Evolutionary conservation across 2,113 vertebrate genomes (phyloP), one percentile per base, ranked within the genome.

Genomic region (Sinosuthora webbiana): DNA sequence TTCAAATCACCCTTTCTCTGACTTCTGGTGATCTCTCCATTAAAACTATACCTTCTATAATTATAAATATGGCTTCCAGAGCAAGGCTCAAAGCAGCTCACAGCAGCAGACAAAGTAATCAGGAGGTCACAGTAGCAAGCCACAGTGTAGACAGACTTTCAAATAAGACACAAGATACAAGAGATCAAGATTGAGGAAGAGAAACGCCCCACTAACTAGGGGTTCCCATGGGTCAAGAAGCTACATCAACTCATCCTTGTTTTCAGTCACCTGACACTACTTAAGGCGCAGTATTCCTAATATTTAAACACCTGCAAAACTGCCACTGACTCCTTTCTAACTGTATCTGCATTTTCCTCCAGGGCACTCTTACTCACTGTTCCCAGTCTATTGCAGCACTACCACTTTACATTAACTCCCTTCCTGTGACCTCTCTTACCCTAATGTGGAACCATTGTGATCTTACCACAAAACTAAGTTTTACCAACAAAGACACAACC

Each of bases 141-240:
- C 5, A 4, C 7, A 62, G 12, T 2, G 4, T 16, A 33, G 10
- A 19, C 2, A 70, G 18, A n/a, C 8, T 56, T 27, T n/a, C 23
- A 77, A 33, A 73, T 21, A 84, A 78, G 27, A 82, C 5, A 22
- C 4, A 37, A 55, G 8, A 41, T 55, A n/a, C 10, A 56, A 28
- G 28, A 50, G 15, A 60, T 2, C 15, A 78, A 85, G 41, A 35
- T 3, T 68, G 33, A 71, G 30, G 62, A 69, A 73, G 13, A 50
- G 9, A n/a, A 27, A 35, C 15, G 3, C 3, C 18, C 17, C 24
- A 3, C 5, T 42, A 17, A 11, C 42, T 42, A 44, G 31, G 15
- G 7, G 4, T 13, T 82, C 33, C 37, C 12, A 14, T 15, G 70
- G 23, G 6, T 75, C 45, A 35, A 30, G 35, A 56, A 75, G 6